A percentile compares a stretch with the other conserved stretches of the same genome.
Conservation (phyloP, 2,888 invertebrate species). For the Lepidocyrtinus sp. region DNA sequence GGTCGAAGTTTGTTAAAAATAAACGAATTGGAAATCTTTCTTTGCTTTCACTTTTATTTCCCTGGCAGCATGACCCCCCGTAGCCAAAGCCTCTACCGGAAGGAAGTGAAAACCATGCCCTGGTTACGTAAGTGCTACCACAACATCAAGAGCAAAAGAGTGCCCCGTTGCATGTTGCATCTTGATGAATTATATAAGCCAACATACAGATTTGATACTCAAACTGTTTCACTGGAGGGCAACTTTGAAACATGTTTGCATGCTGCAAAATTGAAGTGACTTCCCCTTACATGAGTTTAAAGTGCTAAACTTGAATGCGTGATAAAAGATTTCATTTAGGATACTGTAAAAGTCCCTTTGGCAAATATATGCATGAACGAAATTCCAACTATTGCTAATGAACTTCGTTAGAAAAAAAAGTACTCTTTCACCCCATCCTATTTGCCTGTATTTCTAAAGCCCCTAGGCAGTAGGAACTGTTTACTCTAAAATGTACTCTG, state of each 20-base stretch:
- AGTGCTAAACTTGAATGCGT: not conserved
- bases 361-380: not conserved
- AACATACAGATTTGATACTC: too few species aligned
- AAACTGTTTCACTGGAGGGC: not conserved
- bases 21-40: slow-evolving; percentile 39
- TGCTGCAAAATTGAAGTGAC: not conserved
- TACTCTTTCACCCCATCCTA: too few species aligned
- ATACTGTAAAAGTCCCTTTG: not conserved
- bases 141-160: too few species aligned
- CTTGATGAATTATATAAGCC: not conserved
- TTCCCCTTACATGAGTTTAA: not conserved
- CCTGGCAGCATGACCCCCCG: slow-evolving; percentile 39
- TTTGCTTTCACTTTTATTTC: slow-evolving; percentile 21
- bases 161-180: not conserved
- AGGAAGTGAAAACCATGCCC: not conserved
- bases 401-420: too few species aligned
- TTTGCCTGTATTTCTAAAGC: too few species aligned
- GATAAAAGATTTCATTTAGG: not conserved
- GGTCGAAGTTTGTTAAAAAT: too few species aligned
- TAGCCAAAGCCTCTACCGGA: slow-evolving; percentile 23
- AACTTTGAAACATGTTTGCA: not conserved
- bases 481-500: too few species aligned
- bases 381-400: not conserved
- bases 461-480: too few species aligned
- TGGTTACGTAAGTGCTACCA: not conserved